phyloP scores from a whole-genome alignment of 2,113 vertebrate species.

The Sterna hirundo region DNA sequence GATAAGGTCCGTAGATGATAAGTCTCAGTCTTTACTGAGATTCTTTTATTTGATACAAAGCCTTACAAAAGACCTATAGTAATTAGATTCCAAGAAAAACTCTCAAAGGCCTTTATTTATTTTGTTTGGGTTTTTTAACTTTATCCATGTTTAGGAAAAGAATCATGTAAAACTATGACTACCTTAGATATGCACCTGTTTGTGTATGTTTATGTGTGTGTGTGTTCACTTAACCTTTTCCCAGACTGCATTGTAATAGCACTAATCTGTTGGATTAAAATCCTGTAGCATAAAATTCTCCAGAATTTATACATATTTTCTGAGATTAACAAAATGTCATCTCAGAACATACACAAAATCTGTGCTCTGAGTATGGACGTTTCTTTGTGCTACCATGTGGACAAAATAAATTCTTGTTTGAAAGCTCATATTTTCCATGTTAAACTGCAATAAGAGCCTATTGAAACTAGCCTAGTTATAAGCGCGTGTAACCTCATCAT shows the following conservation, averaged over 20 bases:
- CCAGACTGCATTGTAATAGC: not conserved
- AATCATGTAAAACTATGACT: not conserved
- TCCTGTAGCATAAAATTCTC: not conserved
- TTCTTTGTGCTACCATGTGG: not conserved
- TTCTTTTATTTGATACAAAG: not conserved
- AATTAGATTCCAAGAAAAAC: not conserved
- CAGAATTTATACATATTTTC: not conserved
- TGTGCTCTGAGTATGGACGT: not conserved
- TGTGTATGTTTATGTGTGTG: not conserved
- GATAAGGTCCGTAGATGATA: not conserved
- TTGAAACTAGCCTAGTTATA: not conserved
- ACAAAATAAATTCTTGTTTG: not conserved
- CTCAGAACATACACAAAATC: not conserved
- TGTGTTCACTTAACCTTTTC: not conserved
- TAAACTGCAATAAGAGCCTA: not conserved
- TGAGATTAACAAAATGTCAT: not conserved
- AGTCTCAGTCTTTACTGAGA: not conserved
- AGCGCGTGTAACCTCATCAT: not conserved
- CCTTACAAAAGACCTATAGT: not conserved
- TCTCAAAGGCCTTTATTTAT: not conserved
- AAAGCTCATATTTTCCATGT: not conserved
- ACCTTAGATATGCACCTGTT: not conserved
- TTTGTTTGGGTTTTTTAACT: not conserved
- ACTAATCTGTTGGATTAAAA: not conserved
- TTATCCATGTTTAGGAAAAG: not conserved